Evolutionary conservation across 2,113 vertebrate genomes (phyloP).

Genomic region (Candoia aspera): DNA sequence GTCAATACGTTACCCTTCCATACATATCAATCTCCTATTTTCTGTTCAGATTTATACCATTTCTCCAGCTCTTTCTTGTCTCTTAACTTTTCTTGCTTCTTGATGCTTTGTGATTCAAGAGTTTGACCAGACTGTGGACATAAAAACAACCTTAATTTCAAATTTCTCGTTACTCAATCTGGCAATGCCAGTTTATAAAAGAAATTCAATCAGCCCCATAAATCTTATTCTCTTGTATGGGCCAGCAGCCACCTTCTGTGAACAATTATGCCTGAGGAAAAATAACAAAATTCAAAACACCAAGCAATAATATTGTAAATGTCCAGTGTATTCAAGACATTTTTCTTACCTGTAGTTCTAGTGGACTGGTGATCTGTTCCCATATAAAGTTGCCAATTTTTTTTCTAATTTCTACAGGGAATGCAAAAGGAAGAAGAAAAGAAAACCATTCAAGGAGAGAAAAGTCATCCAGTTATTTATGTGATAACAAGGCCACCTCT

Average conservation of each 20-base stretch:
- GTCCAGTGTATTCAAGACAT: constrained; percentile 10
- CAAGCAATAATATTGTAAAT: neutral
- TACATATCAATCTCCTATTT: neutral
- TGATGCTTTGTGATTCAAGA: fast-evolving
- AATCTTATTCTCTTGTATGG: neutral
- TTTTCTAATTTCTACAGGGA: constrained; percentile 74
- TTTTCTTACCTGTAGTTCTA: constrained; percentile 66
- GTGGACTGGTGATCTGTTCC: constrained; percentile 65
- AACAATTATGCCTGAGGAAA: neutral
- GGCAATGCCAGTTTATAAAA: neutral
- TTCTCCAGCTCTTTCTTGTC: neutral
- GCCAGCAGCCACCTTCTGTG: neutral
- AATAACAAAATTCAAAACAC: neutral
- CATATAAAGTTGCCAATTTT: constrained; percentile 77
- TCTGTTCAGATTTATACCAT: constrained; percentile 62
- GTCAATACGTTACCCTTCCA: neutral
- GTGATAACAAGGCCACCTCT: too few relatives aligned
- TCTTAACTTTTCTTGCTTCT: constrained; percentile 18
- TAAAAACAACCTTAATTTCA: neutral
- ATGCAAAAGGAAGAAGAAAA: neutral
- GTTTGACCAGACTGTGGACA: constrained; percentile 22
- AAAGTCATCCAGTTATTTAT: neutral
- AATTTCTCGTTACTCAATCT: neutral
- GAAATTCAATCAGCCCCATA: neutral
- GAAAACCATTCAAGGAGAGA: neutral